A percentile compares a stretch with the other conserved stretches of the same genome.
These are phyloP conservation scores for Catocala nupta DNA, from an alignment of 2,888 invertebrate species.

Conservation along the genomic window DNA sequence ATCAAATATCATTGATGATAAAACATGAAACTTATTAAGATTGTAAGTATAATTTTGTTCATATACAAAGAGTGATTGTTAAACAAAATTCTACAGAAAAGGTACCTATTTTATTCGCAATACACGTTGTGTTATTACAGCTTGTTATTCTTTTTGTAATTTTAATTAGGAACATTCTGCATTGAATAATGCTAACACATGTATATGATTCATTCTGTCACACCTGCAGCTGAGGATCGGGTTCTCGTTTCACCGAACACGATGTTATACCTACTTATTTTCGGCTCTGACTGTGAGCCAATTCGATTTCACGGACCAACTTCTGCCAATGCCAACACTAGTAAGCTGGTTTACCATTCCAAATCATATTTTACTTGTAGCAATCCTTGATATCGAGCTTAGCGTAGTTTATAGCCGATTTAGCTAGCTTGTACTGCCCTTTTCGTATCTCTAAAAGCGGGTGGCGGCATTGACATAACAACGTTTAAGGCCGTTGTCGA, in stretches of 20 bases:
- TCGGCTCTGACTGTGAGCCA: constrained; percentile 82
- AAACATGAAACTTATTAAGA: constrained; percentile 4
- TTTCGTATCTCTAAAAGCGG: constrained; percentile 9
- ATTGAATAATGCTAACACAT: constrained; percentile 38
- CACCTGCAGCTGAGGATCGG: constrained; percentile 62
- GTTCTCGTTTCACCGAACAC: constrained; percentile 66
- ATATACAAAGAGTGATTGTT: too few species aligned
- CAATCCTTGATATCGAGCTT: constrained; percentile 32
- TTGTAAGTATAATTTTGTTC: not conserved
- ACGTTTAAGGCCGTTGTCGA: constrained; percentile 21
- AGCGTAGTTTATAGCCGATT: constrained; percentile 16
- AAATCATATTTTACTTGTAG: constrained; percentile 58
- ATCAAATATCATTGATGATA: too few species aligned
- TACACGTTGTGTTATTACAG: constrained; percentile 16
- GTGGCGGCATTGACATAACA: constrained; percentile 22
- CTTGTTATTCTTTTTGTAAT: constrained; percentile 25
- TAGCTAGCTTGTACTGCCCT: constrained; percentile 7
- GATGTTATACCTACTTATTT: constrained; percentile 77
- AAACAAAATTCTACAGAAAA: constrained; percentile 24
- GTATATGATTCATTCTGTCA: constrained; percentile 60
- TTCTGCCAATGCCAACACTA: constrained; percentile 72
- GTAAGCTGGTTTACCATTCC: constrained; percentile 58
- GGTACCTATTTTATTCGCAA: constrained; percentile 15
- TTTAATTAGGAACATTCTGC: constrained; percentile 29
- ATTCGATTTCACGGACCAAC: constrained; percentile 81